Conservation (phyloP, 2,113 vertebrate species). For the Saguinus midas region DNA sequence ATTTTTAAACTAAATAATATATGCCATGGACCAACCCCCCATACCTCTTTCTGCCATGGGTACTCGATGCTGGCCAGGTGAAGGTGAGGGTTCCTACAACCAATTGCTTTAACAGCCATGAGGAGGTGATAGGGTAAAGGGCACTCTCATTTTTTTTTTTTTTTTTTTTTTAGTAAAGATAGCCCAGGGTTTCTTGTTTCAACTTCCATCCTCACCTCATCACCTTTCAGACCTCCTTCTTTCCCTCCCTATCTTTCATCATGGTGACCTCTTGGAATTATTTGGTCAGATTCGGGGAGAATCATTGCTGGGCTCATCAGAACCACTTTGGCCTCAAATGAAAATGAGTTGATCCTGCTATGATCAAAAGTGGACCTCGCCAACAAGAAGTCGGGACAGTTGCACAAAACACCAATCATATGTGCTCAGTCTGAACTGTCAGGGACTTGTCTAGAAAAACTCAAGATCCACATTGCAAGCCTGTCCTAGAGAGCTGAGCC, state of each 20-base stretch:
- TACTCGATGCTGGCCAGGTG: slow-evolving; percentile 43
- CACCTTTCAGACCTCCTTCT: not conserved
- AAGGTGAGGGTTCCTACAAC: not conserved
- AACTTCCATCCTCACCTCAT: not conserved
- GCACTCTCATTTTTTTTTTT: not conserved
- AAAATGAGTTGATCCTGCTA: slow-evolving; percentile 87
- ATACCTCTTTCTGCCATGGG: not conserved
- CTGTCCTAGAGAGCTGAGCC: slow-evolving; percentile 79
- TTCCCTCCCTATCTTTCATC: slow-evolving; percentile 52
- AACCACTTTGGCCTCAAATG: slow-evolving; percentile 87
- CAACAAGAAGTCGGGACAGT: slow-evolving; percentile 84
- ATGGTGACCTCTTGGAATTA: slow-evolving; percentile 91
- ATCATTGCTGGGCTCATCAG: slow-evolving; percentile 88
- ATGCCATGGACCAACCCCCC: not conserved
- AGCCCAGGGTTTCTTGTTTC: not conserved
- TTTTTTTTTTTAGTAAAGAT: not conserved
- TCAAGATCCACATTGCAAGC: slow-evolving; percentile 75
- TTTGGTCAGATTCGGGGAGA: slow-evolving; percentile 87
- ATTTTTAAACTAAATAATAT: not conserved
- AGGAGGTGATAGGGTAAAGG: not conserved
- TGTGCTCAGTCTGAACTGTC: slow-evolving; percentile 81
- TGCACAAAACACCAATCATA: slow-evolving; percentile 80
- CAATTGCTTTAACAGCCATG: not conserved
- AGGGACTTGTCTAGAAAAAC: slow-evolving; percentile 80
- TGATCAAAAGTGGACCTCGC: slow-evolving; percentile 88